phyloP scores from a whole-genome alignment of 2,888 invertebrate genomes.

The Axea sp. region DNA sequence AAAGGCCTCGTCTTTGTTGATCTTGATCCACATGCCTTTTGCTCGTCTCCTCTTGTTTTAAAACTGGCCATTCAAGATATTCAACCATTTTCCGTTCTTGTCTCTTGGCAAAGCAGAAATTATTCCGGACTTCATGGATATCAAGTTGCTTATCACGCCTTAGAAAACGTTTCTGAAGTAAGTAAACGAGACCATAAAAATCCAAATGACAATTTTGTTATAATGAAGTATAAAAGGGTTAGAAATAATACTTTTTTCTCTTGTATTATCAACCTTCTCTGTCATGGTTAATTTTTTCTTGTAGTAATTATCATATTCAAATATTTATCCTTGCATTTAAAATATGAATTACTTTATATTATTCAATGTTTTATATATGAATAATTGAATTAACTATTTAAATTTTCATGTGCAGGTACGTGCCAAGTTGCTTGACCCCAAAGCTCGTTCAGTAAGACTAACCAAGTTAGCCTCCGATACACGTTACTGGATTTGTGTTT shows the following conservation, averaged over 20 bases:
- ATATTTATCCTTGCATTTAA: too few relatives aligned
- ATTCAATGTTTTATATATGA: too few relatives aligned
- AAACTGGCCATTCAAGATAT: conserved; percentile 93
- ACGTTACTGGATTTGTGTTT: conserved; percentile 91
- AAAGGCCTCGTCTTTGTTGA: conserved; percentile 88
- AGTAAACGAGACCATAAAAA: too few relatives aligned
- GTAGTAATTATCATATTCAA: too few relatives aligned
- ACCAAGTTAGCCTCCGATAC: conserved; percentile 88
- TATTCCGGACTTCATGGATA: conserved; percentile 91
- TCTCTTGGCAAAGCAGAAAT: conserved; percentile 94
- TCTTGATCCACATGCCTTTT: conserved; percentile 89
- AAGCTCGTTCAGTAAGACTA: conserved; percentile 87
- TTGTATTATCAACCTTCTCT: too few relatives aligned
- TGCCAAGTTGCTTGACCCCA: conserved; percentile 87
- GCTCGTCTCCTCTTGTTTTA: conserved; percentile 90
- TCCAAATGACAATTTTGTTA: conserved; percentile 4
- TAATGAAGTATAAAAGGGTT: too few relatives aligned
- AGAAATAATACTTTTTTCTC: too few relatives aligned
- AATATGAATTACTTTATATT: too few relatives aligned
- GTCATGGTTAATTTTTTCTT: too few relatives aligned
- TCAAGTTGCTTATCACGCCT: conserved; percentile 90
- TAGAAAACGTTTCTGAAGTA: conserved; percentile 67
- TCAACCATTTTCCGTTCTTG: conserved; percentile 91
- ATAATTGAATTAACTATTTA: too few relatives aligned
- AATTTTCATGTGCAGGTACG: conserved; percentile 82